Base-by-base conservation (phyloP, 2,113 vertebrate species). In the Columbina picui region DNA sequence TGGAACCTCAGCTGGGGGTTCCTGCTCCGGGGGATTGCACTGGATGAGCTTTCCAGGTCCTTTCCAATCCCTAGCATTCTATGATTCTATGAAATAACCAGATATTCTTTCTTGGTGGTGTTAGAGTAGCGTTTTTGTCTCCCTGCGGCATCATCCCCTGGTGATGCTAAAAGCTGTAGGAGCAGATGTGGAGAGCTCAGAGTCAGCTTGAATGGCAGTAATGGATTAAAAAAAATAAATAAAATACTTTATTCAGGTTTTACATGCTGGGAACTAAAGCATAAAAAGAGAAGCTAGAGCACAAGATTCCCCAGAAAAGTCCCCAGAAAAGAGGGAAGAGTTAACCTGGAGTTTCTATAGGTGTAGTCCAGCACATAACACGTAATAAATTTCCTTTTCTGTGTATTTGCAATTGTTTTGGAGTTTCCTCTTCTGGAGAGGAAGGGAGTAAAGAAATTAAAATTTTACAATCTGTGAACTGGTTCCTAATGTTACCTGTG, bases 131-230 rank as follows among this genome's bases (percentile, higher is more conserved):
- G 0, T 30, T 41, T 88, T 47, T 45, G 18, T 67, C 63, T 83
- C 67, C 70, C 36, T 4, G 34, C 60, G 71, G 26, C 79, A 39
- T 64, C 8, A 0, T 25, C 38, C 19, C 73, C 57, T 88, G 2
- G 0, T 21, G 61, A 34, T 52, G 60, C 39, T 61, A 4, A 53
- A 74, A 91, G 64, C 76, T 43, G 32, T 36, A 64, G 53, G 75
- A 56, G 7, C 0, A 3, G 39, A 4, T 1, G 0, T 2, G 15
- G 23, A 26, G n/a, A 63, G 25, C 25, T 55, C 22, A 17, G 17
- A 56, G 39, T 41, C 23, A 74, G 52, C 36, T 43, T 21, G 9
- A 27, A 4, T 39, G 36, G 76, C 49, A 75, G 12, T 12, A 43
- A 69, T n/a, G 69, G 68, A 60, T 70, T 29, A 82, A 84, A 49